Evolutionary conservation across 2,888 invertebrate genomes (phyloP).

Genomic region (Craniophora ligustri): DNA sequence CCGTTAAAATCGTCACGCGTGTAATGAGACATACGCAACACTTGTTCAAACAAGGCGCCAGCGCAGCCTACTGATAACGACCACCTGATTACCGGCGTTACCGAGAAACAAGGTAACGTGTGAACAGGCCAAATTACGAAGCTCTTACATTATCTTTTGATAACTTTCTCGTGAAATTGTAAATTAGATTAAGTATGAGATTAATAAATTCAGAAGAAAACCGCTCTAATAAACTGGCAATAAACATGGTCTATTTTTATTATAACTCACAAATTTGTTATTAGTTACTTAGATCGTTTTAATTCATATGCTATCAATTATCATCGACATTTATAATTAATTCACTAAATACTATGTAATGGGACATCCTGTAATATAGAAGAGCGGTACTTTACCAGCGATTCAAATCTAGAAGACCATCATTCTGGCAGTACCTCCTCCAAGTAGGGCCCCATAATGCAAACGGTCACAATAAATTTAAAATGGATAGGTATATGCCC

Average conservation of each 20-base stretch:
- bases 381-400: background rate
- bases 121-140: constrained; percentile 34
- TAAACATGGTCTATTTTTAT: too few relatives aligned
- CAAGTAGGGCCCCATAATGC: too few relatives aligned
- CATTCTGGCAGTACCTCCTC: too few relatives aligned
- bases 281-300: too few relatives aligned
- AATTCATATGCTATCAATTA: too few relatives aligned
- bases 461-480: background rate
- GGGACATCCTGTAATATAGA: too few relatives aligned
- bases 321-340: too few relatives aligned
- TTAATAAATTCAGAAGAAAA: background rate
- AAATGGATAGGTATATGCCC: constrained; percentile 4
- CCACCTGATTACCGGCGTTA: constrained; percentile 45
- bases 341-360: too few relatives aligned
- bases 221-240: background rate
- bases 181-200: constrained; percentile 2
- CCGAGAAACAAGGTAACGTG: constrained; percentile 37
- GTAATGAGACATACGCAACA: constrained; percentile 34
- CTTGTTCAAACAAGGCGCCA: constrained; percentile 51
- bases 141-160: constrained; percentile 7
- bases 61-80: constrained; percentile 47
- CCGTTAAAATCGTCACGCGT: constrained; percentile 9
- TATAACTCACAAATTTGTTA: too few relatives aligned
- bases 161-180: constrained; percentile 9
- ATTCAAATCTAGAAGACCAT: background rate